Evolutionary conservation across 2,888 invertebrate species (phyloP).

Genomic region (Drosophila lutescens): DNA sequence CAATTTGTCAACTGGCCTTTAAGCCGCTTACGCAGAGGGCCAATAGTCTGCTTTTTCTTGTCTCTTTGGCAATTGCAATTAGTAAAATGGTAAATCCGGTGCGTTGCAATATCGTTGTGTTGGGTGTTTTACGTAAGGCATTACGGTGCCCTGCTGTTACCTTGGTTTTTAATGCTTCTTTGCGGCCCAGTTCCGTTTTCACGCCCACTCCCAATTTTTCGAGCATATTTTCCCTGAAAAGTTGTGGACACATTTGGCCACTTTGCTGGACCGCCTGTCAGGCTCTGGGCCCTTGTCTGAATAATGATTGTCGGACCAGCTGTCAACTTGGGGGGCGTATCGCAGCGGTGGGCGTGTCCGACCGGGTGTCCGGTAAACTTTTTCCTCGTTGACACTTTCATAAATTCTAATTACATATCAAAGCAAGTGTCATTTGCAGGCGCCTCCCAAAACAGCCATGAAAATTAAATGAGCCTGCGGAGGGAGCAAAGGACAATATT

Average conservation of each 20-base stretch:
- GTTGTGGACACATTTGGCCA: conserved; percentile 15
- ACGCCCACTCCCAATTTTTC: background rate
- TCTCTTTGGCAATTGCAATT: conserved; percentile 58
- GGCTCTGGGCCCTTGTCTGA: conserved; percentile 22
- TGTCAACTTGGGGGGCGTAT: background rate
- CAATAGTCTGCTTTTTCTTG: conserved; percentile 28
- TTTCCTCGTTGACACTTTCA: conserved; percentile 30
- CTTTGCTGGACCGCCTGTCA: conserved; percentile 26
- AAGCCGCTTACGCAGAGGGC: conserved; percentile 28
- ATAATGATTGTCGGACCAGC: conserved; percentile 31
- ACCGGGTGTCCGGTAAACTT: conserved; percentile 29
- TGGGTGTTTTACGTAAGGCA: conserved; percentile 43
- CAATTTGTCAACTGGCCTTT: conserved; percentile 37
- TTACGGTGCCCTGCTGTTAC: conserved; percentile 14
- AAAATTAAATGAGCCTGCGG: conserved; percentile 26
- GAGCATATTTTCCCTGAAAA: conserved; percentile 8
- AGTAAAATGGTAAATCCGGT: conserved; percentile 52
- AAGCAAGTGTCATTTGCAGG: conserved; percentile 38
- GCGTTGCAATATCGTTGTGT: conserved; percentile 31
- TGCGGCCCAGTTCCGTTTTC: conserved; percentile 13
- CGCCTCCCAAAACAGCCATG: conserved; percentile 14
- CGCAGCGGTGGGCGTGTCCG: background rate
- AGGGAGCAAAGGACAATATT: conserved; percentile 9
- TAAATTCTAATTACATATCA: conserved; percentile 43
- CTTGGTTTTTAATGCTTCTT: conserved; percentile 18